Evolutionary conservation across 2,888 invertebrate genomes (phyloP), one percentile per base, ranked within the genome.

Genomic region (Selenia dentaria): DNA sequence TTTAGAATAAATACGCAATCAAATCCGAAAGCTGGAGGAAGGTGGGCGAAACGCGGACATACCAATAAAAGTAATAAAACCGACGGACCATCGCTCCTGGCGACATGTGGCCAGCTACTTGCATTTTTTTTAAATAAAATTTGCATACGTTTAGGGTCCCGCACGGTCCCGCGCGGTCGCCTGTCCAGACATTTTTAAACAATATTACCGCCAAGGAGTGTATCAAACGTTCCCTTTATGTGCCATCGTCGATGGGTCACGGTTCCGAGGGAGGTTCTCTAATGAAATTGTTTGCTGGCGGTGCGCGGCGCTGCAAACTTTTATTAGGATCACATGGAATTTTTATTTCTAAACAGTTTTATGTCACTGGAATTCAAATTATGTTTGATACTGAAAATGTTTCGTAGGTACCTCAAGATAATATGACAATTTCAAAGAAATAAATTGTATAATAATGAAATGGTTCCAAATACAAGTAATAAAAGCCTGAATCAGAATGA

Each of bases 81-180:
- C 50, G 50, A 44, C 62, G 64, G 63, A 59, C 68, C 67, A 58
- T 48, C 48, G 49, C 39, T 40, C 33, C 40, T 49, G 54, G 54
- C 83, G 84, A 83, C 87, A 86, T 84, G 83, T 83, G 84, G 83
- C 57, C 62, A 71, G 68, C 73, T 78, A 81, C 83, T 87, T 83
- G 85, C 78, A 85, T 85, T 88, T 87, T 82, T 79, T 70, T 59
- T 74, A 84, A 84, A 87, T 86, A 86, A 86, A 84, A 88, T 88
- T 87, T 79, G 83, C 88, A 88, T 88, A 78, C 79, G 64, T 76
- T 83, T 79, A 76, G 77, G 78, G 75, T 58, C 59, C 64, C 32
- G 45, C 32, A 39, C 39, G 44, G 75, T 58, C 59, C 64, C 32
- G 45, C 32, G 35, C 39, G 44, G 42, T 38, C 27, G 36, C 35